Conservation (phyloP, 2,888 invertebrate genomes). For the Plemyria rubiginata region DNA sequence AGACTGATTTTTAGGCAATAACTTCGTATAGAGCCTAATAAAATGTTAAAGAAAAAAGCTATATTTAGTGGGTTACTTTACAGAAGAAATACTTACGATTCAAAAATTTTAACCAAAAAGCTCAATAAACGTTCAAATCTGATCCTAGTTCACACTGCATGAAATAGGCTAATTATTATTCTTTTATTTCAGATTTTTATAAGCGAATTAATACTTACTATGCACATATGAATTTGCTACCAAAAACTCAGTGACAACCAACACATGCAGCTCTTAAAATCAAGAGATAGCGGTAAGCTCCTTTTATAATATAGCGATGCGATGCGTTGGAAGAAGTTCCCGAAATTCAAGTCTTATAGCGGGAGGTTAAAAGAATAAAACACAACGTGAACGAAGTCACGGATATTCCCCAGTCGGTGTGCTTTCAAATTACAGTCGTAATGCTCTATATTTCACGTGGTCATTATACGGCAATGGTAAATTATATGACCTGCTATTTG, state of each 20-base stretch:
- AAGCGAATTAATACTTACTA: background rate
- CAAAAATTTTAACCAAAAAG: no score
- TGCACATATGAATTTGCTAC: no score
- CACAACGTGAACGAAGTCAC: background rate
- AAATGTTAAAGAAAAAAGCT: no score
- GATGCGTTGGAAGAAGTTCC: no score
- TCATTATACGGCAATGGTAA: constrained; percentile 40
- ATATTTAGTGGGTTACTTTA: no score
- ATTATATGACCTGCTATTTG: constrained; percentile 42
- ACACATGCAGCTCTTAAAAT: no score
- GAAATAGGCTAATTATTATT: background rate
- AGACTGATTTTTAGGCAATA: no score
- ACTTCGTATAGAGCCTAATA: no score
- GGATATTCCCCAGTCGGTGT: background rate
- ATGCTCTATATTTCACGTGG: constrained; percentile 42
- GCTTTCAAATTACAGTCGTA: constrained; percentile 20
- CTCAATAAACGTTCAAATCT: background rate
- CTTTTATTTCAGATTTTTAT: background rate
- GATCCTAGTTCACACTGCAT: constrained; percentile 1
- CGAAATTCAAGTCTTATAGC: background rate
- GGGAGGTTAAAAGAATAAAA: background rate
- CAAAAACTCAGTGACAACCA: no score
- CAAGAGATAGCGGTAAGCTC: no score
- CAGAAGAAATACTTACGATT: no score
- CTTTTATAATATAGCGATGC: no score